Percentiles rank a stretch among this genome's conserved stretches.
phyloP scores from a whole-genome alignment of 2,113 vertebrate species.

The Dissostichus mawsoni region DNA sequence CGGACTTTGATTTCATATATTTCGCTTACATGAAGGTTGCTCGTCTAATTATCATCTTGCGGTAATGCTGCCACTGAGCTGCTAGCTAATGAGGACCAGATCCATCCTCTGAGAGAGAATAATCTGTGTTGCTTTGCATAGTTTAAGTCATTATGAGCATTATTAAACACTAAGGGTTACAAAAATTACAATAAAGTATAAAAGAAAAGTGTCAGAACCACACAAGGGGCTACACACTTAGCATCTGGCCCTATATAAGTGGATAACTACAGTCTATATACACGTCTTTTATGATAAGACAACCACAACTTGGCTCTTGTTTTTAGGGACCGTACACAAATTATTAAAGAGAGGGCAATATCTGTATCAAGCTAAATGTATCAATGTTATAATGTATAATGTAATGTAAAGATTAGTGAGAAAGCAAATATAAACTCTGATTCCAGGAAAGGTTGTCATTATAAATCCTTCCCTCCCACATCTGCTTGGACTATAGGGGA shows the following conservation, averaged over 20 bases:
- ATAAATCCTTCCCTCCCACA: conserved; percentile 59
- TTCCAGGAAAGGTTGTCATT: conserved; percentile 63
- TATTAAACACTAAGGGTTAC: conserved; percentile 20
- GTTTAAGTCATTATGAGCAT: conserved; percentile 27
- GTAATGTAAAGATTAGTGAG: conserved; percentile 45
- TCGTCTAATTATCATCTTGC: conserved; percentile 61
- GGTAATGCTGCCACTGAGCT: conserved; percentile 50
- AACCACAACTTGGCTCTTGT: conserved; percentile 16
- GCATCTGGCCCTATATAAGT: not conserved
- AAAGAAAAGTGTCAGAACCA: conserved; percentile 9
- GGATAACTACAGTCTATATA: not conserved
- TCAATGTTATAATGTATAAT: too few relatives aligned
- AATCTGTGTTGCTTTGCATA: conserved; percentile 13
- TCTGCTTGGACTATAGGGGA: conserved; percentile 52
- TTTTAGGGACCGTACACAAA: not conserved
- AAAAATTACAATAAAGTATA: conserved; percentile 10
- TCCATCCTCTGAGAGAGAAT: conserved; percentile 23
- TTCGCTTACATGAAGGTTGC: conserved; percentile 55
- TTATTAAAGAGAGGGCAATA: not conserved
- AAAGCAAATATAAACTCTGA: conserved; percentile 67
- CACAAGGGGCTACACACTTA: not conserved
- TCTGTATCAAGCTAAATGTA: too few relatives aligned
- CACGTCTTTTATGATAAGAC: conserved; percentile 16
- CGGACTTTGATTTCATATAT: conserved; percentile 52
- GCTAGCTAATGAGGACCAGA: conserved; percentile 57